Base-by-base conservation (phyloP, 2,797 vertebrate genomes). In the Rhinichthys osculus region DNA sequence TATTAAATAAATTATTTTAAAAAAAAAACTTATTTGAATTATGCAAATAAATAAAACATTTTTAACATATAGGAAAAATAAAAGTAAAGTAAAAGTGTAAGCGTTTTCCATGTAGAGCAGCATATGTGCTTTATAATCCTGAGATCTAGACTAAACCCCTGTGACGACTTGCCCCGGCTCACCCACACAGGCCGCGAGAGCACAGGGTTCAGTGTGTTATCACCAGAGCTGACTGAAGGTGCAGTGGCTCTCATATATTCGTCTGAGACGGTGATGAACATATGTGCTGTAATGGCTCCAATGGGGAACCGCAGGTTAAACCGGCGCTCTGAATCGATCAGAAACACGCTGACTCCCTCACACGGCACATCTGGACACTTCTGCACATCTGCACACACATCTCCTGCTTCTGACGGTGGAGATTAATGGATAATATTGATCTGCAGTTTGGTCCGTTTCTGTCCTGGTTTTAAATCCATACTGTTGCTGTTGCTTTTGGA, bases 261-360 rank as follows among this genome's bases (percentile, higher is more conserved):
- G 16, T 40, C 17, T 42, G 62, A 57, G 64, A 54, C 23, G 47
- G 87, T 71, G 76, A 23, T 30, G 79, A 90, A 88, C 90, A 90
- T 89, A 87, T 91, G 88, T 74, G 86, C 83, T 73, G 81, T 90
- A 88, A 90, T 90, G 85, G 90, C 88, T 89, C 88, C 84, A 42
- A 42, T 47, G 89, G 87, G 90, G 87, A 89, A 90, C 88, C 89
- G 88, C 86, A 89, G 89, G 90, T 92, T 90, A 87, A 89, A 90
- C 88, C 85, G 87, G 81, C 78, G 69, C 88, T 88, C 85, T 84
- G 85, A 88, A 90, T 87, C 86, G 70, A 90, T 90, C 86, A 80
- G 85, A 79, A 66, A 64, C 78, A 79, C 77, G 52, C 87, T 90
- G 89, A 81, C 89, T 90, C 90, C 86, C 88, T 91, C 91, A 91